These are phyloP conservation scores for Scylla paramamosain DNA, from an alignment of 1,140 invertebrate genomes.

Conservation along the genomic window DNA sequence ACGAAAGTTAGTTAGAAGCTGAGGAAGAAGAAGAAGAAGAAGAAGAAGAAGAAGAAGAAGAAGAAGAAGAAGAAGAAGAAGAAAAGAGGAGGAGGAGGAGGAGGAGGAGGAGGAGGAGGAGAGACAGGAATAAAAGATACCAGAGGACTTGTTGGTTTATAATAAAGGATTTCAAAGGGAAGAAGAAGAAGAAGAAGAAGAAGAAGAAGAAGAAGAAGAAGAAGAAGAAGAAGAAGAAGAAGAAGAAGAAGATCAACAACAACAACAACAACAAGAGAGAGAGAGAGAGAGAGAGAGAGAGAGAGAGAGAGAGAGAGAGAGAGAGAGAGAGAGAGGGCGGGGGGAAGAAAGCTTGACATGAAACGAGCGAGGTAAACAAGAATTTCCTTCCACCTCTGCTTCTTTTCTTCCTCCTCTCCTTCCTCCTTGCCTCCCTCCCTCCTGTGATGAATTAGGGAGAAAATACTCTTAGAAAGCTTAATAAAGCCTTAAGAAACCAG, in stretches of 20 bases:
- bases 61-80: constrained; percentile 16
- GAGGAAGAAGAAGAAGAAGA: constrained; percentile 13
- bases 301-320: too few relatives aligned
- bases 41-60: constrained; percentile 42
- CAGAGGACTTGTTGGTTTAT: background rate
- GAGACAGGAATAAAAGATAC: background rate
- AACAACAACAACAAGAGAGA: too few relatives aligned
- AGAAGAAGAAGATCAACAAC: background rate
- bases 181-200: constrained; percentile 30
- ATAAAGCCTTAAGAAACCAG: too few relatives aligned
- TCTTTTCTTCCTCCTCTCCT: too few relatives aligned
- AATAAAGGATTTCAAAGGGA: background rate
- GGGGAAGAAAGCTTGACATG: too few relatives aligned
- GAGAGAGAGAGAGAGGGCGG: too few relatives aligned
- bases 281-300: too few relatives aligned
- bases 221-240: constrained; percentile 30
- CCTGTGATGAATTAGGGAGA: too few relatives aligned
- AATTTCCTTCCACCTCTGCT: background rate
- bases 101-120: background rate
- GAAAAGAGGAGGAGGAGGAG: background rate
- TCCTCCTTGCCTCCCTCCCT: too few relatives aligned
- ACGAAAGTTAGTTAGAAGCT: background rate
- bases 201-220: constrained; percentile 31
- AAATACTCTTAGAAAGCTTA: too few relatives aligned
- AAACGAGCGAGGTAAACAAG: too few relatives aligned